phyloP scores from a whole-genome alignment of 2,797 vertebrate genomes.

The Protosalanx chinensis region DNA sequence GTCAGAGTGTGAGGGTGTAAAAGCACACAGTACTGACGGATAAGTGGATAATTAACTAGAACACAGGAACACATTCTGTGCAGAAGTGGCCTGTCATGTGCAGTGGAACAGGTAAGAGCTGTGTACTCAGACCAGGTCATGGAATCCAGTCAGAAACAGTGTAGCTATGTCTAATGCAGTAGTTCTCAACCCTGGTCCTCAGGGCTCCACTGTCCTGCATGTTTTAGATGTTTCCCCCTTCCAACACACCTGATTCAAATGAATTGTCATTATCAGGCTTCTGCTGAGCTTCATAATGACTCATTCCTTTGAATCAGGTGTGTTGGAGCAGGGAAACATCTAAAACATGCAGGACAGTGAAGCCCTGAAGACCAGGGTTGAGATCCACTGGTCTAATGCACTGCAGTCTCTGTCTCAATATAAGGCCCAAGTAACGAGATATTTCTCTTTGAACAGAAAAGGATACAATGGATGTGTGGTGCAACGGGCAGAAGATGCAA shows the following conservation, averaged over 20 bases:
- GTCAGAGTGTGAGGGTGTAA: background rate
- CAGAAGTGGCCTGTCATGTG: background rate
- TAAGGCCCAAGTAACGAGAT: background rate
- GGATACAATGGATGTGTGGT: slow-evolving; percentile 96
- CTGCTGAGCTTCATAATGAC: no score
- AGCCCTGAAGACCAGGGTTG: no score
- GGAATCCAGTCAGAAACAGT: slow-evolving; percentile 22
- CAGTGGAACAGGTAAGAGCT: background rate
- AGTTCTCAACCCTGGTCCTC: no score
- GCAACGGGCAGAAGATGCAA: slow-evolving; percentile 89
- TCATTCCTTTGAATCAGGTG: no score
- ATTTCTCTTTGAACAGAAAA: slow-evolving; percentile 77
- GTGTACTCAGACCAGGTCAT: slow-evolving; percentile 3
- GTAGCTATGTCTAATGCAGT: slow-evolving; percentile 6
- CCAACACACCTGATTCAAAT: no score
- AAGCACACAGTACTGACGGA: background rate
- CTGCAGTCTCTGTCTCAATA: background rate
- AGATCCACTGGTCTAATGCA: background rate
- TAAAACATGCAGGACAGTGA: no score
- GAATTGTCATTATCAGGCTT: no score
- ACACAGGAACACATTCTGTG: no score
- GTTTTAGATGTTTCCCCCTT: no score
- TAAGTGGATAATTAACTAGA: background rate
- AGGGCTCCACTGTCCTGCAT: no score
- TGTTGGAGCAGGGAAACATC: no score